phyloP scores from a whole-genome alignment of 2,113 vertebrate species.

The Nannospalax galili region DNA sequence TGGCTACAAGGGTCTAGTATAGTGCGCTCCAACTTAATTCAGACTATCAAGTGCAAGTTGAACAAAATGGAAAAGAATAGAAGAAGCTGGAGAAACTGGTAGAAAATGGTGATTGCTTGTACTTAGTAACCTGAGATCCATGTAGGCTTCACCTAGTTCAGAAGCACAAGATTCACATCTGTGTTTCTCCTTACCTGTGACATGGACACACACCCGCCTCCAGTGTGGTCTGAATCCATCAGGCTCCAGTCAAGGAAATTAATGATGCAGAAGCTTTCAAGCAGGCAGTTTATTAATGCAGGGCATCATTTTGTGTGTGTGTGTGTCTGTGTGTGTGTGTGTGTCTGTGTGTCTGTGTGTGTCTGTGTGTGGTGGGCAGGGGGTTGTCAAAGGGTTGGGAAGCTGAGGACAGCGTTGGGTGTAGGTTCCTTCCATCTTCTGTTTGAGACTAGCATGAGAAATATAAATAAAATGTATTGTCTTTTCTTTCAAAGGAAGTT shows the following conservation, averaged over 20 bases:
- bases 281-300: neutral
- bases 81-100: neutral
- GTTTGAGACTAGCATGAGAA: neutral
- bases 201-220: neutral
- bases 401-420: neutral
- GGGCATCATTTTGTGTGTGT: neutral
- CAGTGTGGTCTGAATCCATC: rapidly evolving
- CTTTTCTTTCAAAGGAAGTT: too few relatives aligned
- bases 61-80: neutral
- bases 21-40: neutral
- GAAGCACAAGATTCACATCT: neutral
- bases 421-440: neutral
- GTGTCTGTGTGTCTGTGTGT: rapidly evolving
- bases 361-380: neutral
- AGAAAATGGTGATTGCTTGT: neutral
- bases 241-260: neutral
- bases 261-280: neutral
- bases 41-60: neutral
- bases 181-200: neutral
- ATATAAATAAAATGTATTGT: too few relatives aligned
- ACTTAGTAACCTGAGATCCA: neutral
- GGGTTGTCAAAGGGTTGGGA: too few relatives aligned
- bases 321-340: neutral
- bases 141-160: neutral
- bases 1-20: neutral